Conservation (phyloP, 1,140 invertebrate species). For the Aphis gossypii region DNA sequence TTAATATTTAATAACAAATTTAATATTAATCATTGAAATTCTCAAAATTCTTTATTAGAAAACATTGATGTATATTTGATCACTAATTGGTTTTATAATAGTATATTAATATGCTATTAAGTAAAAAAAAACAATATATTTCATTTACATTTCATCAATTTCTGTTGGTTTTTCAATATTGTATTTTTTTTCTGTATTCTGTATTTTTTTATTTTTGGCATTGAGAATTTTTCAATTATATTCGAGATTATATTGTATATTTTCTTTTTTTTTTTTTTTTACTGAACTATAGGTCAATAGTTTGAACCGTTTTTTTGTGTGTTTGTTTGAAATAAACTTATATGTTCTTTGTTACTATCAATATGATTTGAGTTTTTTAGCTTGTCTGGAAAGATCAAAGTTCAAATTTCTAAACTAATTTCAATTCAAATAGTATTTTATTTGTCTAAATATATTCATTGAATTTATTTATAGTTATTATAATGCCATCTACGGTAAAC, state of each 20-base stretch:
- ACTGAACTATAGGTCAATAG: no score
- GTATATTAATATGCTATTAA: neutral
- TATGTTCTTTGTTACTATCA: neutral
- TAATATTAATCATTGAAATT: neutral
- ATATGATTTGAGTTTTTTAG: conserved; percentile 2
- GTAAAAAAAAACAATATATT: neutral
- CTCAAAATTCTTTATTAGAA: neutral
- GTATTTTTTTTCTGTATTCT: neutral
- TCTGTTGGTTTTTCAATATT: neutral
- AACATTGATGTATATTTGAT: neutral
- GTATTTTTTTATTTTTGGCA: neutral
- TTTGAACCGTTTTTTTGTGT: neutral
- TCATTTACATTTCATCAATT: neutral
- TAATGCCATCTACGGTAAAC: no score
- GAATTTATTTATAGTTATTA: no score
- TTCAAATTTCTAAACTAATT: neutral
- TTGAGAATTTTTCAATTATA: neutral
- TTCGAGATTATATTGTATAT: neutral
- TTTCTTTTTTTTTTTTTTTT: no score
- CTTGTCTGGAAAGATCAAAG: neutral
- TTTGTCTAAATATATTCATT: neutral
- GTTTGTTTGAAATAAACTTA: neutral
- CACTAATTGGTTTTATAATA: neutral
- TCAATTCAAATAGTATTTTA: neutral
- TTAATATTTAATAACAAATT: neutral